Base-by-base conservation (phyloP, 23 tunicate species). In the Ascidia mentula region DNA sequence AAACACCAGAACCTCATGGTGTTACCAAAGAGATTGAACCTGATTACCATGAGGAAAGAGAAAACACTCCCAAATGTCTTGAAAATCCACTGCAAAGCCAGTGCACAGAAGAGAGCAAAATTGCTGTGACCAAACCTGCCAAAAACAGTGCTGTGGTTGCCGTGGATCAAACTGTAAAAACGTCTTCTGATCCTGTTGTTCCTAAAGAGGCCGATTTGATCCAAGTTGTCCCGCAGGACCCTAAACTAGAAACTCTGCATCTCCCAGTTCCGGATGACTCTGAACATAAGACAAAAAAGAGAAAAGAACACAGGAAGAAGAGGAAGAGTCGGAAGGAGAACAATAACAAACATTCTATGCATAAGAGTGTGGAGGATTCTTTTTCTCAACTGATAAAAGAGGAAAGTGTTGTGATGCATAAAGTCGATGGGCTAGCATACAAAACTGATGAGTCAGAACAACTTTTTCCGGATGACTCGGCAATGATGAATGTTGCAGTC, bases 271-370 rank as follows among this genome's bases (percentile, higher is more conserved):
- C n/a, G 24, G 65, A 20, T 1, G 24, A 9, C 24, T 53, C 13
- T 3, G 65, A 53, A 28, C 65, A 6, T 20, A 53, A 53, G 24
- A 26, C 22, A 9, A 53, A 26, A 26, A 53, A 53, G 13, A 26
- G 65, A 53, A 53, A 53, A 53, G 65, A 53, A 20, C 65, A 53
- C 65, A 53, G 24, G 24, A 53, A 53, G 65, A 53, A 53, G 24
- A 26, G 65, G 2, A 53, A 53, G 24, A 26, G 24, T 3, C 22
- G 24, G 24, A 53, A 26, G 24, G 65, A 53, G 24, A 53, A 53
- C 65, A 9, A 6, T 53, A 9, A 3, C 24, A 1, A 1, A 1
- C 22, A 28, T 3, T 20, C 65, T 53, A 53, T 53, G 65, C 65
- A 53, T 9, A 15, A 12, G 15, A 42, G 15, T 42, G 53, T 9